Evolutionary conservation across 1,140 invertebrate species (phyloP).

Genomic region (fruit fly (Drosophila melanogaster)): Release_6_plus_ISO1_MT NT_033777.3:19441001-19441500

Average conservation of each 20-base stretch:
- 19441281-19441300: conserved; percentile 26
- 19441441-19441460: not conserved
- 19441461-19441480: not conserved
- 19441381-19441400: no score
- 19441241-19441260: conserved; percentile 23
- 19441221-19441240: conserved; percentile 43
- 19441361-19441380: not conserved
- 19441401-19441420: no score
- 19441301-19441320: not conserved
- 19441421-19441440: not conserved
- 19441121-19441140: conserved; percentile 33
- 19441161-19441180: conserved; percentile 56
- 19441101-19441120: conserved; percentile 40
- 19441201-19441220: conserved; percentile 52
- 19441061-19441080: conserved; percentile 19
- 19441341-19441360: not conserved
- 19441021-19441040: conserved; percentile 22
- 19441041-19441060: conserved; percentile 18
- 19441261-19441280: conserved; percentile 34
- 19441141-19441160: conserved; percentile 50
- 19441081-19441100: conserved; percentile 17
- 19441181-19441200: conserved; percentile 40
- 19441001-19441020: conserved; percentile 44
- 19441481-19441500: conserved; percentile 3
- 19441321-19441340: no score